These are phyloP conservation scores for Cyphomyrus plagiostoma DNA, from an alignment of 2,113 vertebrate genomes.

Conservation along the genomic window DNA sequence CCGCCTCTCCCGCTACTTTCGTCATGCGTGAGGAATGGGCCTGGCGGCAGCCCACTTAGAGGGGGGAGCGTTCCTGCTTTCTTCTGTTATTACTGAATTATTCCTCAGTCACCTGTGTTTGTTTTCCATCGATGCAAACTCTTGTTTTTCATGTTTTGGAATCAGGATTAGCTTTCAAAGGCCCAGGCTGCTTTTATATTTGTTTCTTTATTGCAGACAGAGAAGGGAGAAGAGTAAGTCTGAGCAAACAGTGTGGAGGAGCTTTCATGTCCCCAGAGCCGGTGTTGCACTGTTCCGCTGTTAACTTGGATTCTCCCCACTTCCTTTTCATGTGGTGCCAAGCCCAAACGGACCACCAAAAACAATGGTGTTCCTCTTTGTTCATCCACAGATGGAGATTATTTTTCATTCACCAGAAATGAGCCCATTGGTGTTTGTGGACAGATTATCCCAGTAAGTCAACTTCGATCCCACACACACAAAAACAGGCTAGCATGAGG, in stretches of 20 bases:
- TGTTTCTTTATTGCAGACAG: neutral
- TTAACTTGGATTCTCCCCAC: neutral
- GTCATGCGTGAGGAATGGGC: slow-evolving; percentile 26
- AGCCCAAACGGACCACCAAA: slow-evolving; percentile 41
- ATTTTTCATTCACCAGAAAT: slow-evolving; percentile 93
- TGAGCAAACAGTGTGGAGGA: neutral
- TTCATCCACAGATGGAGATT: slow-evolving; percentile 85
- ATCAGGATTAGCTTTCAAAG: neutral
- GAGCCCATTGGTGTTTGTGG: slow-evolving; percentile 98
- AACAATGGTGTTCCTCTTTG: slow-evolving; percentile 34
- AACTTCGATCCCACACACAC: slow-evolving; percentile 33
- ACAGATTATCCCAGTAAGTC: slow-evolving; percentile 99
- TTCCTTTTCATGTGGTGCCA: slow-evolving; percentile 51
- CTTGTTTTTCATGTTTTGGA: slow-evolving; percentile 9
- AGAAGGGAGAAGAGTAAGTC: slow-evolving; percentile 1
- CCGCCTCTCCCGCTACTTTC: neutral
- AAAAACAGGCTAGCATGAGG: neutral
- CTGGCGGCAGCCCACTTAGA: neutral
- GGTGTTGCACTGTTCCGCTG: neutral
- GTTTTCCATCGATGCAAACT: neutral
- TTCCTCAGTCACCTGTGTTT: slow-evolving; percentile 15
- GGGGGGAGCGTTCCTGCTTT: neutral
- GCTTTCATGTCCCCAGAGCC: neutral
- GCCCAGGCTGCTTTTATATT: neutral
- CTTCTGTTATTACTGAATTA: neutral